A percentile compares a stretch with the other conserved stretches of the same genome.
Conservation (phyloP, 2,888 invertebrate genomes). For the Lasioglossum lativentre region DNA sequence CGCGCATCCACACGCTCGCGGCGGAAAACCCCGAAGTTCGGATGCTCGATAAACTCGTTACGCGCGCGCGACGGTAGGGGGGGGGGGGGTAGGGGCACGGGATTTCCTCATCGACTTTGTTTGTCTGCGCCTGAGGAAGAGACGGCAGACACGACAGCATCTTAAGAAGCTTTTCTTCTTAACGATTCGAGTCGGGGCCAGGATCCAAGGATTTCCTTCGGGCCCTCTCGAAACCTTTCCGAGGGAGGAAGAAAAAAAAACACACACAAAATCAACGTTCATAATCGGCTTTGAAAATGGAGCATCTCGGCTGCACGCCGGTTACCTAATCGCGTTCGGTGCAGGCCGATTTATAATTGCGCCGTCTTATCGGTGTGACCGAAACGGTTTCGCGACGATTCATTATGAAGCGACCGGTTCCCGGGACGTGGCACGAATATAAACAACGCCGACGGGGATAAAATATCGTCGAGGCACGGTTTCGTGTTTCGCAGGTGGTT, state of each 20-base stretch:
- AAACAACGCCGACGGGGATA: neutral
- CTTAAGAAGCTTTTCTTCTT: constrained; percentile 17
- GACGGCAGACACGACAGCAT: neutral
- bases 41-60: neutral
- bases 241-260: constrained; percentile 4
- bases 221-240: neutral
- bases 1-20: neutral
- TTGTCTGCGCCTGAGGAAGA: neutral
- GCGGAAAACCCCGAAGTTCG: neutral
- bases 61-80: too few species aligned
- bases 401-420: constrained; percentile 27
- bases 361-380: constrained; percentile 44
- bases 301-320: constrained; percentile 32
- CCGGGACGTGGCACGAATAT: neutral
- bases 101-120: neutral
- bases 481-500: neutral
- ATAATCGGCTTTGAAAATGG: constrained; percentile 48
- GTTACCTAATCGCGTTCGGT: constrained; percentile 50
- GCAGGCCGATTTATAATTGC: constrained; percentile 43
- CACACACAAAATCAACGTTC: neutral
- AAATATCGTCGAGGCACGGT: neutral
- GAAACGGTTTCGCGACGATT: constrained; percentile 30
- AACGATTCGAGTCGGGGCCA: neutral
- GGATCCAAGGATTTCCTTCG: neutral
- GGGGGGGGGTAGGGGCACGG: too few species aligned